Evolutionary conservation across 2,797 vertebrate species (phyloP), one percentile per base, ranked within the genome.

Genomic region (Prionace glauca): DNA sequence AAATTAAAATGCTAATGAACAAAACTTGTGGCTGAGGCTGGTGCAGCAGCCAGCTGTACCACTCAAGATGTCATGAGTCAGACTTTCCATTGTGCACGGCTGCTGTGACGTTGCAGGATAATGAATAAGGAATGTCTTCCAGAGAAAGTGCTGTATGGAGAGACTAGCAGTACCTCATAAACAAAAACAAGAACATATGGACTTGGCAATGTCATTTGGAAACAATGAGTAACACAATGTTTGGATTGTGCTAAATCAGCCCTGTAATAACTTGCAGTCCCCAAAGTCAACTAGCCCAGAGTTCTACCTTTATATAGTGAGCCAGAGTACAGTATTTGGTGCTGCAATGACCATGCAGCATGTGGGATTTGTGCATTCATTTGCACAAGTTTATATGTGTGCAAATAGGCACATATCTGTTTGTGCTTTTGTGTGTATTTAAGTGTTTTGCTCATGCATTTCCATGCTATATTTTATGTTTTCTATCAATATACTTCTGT

Each of bases 101-200:
- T 69, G n/a, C 65, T 32, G 22, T 29, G 67, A 74, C 67, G 69
- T 74, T 74, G 93, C 26, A 74, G 93, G 67, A 74, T 92, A 92
- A 94, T 71, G 93, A 50, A 32, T 29, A 71, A 45, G 93, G 67
- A 94, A 94, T 94, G 93, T 74, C 90, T 92, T 92, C 29, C 56
- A 92, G 90, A n/a, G 41, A 74, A 69, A 94, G 24, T 32, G 93
- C 71, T 74, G 36, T 32, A 56, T 72, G 69, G 69, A 74, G 41
- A 74, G 45, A 50, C 45, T 60, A 72, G 41, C 93, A 56, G 71
- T 24, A 29, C 93, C 93, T 77, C 93, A 95, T 74, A 95, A 95
- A 95, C 93, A 95, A 95, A 74, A 72, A 95, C 71, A 95, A 50
- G 69, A 95, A 72, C 93, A 95, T 77, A 74, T 95, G 93, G 93